Conservation (phyloP, 2,888 invertebrate genomes). For the Apomyelois bistriatella region DNA sequence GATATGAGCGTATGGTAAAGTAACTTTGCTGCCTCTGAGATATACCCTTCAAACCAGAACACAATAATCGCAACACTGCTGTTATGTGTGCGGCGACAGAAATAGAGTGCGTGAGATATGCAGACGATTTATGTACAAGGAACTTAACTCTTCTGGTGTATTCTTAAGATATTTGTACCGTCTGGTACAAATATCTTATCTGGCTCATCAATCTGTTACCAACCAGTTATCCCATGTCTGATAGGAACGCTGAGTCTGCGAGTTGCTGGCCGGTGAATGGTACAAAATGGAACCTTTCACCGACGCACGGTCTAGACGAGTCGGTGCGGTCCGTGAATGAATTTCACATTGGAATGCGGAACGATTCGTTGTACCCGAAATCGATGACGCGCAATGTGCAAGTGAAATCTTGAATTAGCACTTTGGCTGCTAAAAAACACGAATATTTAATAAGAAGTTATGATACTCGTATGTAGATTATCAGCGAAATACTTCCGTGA, state of each 20-base stretch:
- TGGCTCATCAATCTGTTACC: slow-evolving; percentile 16
- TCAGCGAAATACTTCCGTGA: no score
- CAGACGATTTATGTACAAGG: no score
- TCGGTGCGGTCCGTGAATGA: slow-evolving; percentile 73
- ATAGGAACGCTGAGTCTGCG: slow-evolving; percentile 45
- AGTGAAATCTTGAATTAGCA: slow-evolving; percentile 48
- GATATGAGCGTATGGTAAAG: no score
- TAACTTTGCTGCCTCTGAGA: no score
- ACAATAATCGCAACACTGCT: no score
- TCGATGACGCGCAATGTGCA: slow-evolving; percentile 42
- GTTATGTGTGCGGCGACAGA: no score
- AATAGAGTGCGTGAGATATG: no score
- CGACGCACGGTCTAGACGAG: slow-evolving; percentile 75
- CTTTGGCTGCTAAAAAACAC: slow-evolving; percentile 11
- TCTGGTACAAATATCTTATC: no score
- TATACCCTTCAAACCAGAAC: no score
- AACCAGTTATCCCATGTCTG: slow-evolving; percentile 55
- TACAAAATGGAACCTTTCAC: slow-evolving; percentile 64
- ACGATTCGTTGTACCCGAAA: slow-evolving; percentile 62
- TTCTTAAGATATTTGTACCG: no score
- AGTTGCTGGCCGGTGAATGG: slow-evolving; percentile 67
- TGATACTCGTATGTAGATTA: no score
- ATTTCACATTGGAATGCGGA: slow-evolving; percentile 75
- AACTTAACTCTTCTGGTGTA: no score
- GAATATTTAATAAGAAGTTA: not conserved